phyloP scores from a whole-genome alignment of 1,140 invertebrate genomes.

The Halictus rubicundus region DNA sequence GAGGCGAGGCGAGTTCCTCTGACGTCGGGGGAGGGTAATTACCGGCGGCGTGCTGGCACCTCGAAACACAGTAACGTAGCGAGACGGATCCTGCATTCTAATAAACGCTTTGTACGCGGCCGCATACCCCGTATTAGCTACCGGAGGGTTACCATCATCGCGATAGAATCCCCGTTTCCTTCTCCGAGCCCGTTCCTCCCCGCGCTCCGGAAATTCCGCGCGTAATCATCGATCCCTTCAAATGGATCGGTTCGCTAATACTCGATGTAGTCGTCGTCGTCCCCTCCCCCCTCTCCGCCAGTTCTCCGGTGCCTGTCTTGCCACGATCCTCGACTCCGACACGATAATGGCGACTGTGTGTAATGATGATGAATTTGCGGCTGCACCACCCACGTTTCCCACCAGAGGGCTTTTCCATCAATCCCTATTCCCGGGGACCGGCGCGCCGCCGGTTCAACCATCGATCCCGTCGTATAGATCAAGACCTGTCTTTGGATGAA shows the following conservation, averaged over 20 bases:
- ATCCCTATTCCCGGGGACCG: slow-evolving; percentile 4
- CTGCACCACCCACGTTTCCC: neutral
- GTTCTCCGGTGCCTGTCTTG: neutral
- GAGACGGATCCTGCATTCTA: slow-evolving; percentile 21
- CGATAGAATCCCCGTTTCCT: neutral
- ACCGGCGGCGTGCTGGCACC: slow-evolving; percentile 37
- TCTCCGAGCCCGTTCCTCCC: no score
- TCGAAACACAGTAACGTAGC: slow-evolving; percentile 30
- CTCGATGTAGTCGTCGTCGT: neutral
- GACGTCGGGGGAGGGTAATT: slow-evolving; percentile 51
- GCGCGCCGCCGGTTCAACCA: no score
- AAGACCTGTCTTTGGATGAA: neutral
- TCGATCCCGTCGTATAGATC: slow-evolving; percentile 3
- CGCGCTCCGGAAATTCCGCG: neutral
- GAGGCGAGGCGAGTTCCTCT: slow-evolving; percentile 22
- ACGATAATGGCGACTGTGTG: slow-evolving; percentile 16
- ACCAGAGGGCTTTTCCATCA: slow-evolving; percentile 16
- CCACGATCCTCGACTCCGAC: neutral
- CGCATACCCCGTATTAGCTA: neutral
- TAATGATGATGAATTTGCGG: slow-evolving; percentile 23
- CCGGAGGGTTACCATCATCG: neutral
- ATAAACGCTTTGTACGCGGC: neutral
- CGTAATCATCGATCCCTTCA: slow-evolving; percentile 8
- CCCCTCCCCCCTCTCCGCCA: no score
- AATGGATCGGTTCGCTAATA: slow-evolving; percentile 6